Evolutionary conservation across 2,888 invertebrate species (phyloP).

Genomic region (Limnephilus rhombicus): DNA sequence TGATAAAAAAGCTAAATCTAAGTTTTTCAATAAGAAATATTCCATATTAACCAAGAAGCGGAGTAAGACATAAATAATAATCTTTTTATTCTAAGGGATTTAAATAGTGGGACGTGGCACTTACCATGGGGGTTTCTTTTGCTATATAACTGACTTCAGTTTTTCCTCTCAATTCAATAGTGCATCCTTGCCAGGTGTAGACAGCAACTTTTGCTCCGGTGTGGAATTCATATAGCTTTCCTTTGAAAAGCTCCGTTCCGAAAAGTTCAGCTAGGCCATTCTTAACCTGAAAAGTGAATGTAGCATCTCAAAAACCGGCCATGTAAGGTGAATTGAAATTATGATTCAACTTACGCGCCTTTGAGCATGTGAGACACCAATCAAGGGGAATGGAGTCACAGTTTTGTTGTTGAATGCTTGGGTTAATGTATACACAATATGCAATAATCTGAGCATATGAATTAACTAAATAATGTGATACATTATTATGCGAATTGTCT

Average conservation of each 20-base stretch:
- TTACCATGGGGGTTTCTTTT: constrained; percentile 96
- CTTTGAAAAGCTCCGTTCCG: constrained; percentile 96
- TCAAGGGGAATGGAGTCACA: background rate
- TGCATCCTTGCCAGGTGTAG: constrained; percentile 97
- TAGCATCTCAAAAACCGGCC: background rate
- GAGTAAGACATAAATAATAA: too few relatives aligned
- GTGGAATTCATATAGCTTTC: constrained; percentile 92
- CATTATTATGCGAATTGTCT: background rate
- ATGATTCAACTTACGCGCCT: background rate
- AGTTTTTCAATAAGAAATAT: too few relatives aligned
- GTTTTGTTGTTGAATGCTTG: background rate
- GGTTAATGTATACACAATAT: background rate
- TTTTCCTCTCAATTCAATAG: constrained; percentile 89
- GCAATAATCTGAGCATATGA: background rate
- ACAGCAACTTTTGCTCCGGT: constrained; percentile 96
- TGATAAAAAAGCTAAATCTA: background rate
- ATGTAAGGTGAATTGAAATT: background rate
- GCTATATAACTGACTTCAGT: constrained; percentile 97
- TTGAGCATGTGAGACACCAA: background rate
- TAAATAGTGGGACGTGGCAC: too few relatives aligned
- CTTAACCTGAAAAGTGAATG: constrained; percentile 81
- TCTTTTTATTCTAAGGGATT: too few relatives aligned
- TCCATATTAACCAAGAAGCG: too few relatives aligned
- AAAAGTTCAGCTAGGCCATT: constrained; percentile 96
- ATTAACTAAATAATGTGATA: background rate